These are phyloP conservation scores for Calyptommatus sinebrachiatus DNA, from an alignment of 2,113 vertebrate genomes.

Conservation along the genomic window DNA sequence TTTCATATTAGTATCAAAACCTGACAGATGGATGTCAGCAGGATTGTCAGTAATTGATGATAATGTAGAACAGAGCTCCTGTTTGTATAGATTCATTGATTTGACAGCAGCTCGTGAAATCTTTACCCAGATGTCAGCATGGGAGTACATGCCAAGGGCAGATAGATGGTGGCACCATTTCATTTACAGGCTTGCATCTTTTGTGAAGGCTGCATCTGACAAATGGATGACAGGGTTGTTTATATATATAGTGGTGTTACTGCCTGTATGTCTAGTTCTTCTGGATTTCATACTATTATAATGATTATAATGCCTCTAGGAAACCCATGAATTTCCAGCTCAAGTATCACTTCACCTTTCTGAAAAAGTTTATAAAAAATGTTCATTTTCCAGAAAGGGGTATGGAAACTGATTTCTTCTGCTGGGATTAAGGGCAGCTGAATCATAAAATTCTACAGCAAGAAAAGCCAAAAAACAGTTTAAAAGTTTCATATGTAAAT, in stretches of 20 bases:
- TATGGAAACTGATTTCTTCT: neutral
- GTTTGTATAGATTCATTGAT: slow-evolving; percentile 37
- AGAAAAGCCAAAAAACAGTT: neutral
- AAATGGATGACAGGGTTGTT: slow-evolving; percentile 3
- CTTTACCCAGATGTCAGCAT: slow-evolving; percentile 20
- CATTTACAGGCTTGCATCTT: accelerated
- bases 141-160: slow-evolving; percentile 9
- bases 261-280: neutral
- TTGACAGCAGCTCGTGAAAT: slow-evolving; percentile 22
- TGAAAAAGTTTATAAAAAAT: neutral
- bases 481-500: neutral
- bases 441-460: neutral
- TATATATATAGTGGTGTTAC: neutral
- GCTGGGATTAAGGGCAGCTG: neutral
- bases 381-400: neutral
- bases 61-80: neutral
- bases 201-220: slow-evolving; percentile 9
- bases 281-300: neutral
- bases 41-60: slow-evolving; percentile 16
- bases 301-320: neutral
- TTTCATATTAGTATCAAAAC: slow-evolving; percentile 11
- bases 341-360: neutral
- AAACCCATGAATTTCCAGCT: neutral
- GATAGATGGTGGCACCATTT: slow-evolving; percentile 8
- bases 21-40: slow-evolving; percentile 13